Conservation (phyloP, 2,797 vertebrate genomes). For the Anniella stebbinsi region DNA sequence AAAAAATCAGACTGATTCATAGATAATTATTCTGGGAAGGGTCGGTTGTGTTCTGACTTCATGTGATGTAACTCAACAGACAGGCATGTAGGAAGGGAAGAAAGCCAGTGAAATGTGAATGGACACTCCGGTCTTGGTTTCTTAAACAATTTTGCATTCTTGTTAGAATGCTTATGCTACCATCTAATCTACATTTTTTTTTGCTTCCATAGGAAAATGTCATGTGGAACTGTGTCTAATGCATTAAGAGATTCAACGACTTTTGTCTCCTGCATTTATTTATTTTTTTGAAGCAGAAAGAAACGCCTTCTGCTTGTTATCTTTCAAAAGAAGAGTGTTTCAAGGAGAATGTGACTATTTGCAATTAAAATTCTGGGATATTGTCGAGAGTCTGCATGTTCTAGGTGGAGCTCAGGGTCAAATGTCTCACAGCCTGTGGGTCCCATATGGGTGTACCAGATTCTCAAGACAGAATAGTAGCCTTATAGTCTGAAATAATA, state of each 20-base stretch:
- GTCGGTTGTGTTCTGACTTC: background rate
- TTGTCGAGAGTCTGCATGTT: background rate
- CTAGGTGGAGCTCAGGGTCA: background rate
- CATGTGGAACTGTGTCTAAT: slow-evolving; percentile 39
- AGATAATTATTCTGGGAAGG: slow-evolving; percentile 37
- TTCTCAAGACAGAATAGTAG: background rate
- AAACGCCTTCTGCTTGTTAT: slow-evolving; percentile 5
- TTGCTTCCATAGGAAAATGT: slow-evolving; percentile 21
- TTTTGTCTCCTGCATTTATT: slow-evolving; percentile 49
- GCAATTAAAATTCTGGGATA: background rate
- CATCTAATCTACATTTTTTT: slow-evolving; percentile 47
- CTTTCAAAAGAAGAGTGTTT: slow-evolving; percentile 54
- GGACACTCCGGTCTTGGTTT: background rate
- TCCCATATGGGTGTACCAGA: background rate
- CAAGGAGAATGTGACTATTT: slow-evolving; percentile 7
- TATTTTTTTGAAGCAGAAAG: slow-evolving; percentile 16
- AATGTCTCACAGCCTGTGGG: background rate
- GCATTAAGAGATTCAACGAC: slow-evolving; percentile 46
- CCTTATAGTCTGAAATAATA: background rate
- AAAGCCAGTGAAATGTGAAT: slow-evolving; percentile 15
- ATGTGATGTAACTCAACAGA: background rate
- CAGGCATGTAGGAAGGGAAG: background rate
- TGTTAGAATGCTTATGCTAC: slow-evolving; percentile 13
- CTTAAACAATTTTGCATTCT: slow-evolving; percentile 31
- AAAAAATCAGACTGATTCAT: slow-evolving; percentile 48